Percentiles rank a stretch among this genome's conserved stretches.
Evolutionary conservation across 2,797 vertebrate species (phyloP).

Genomic region (Megalops cyprinoides): DNA sequence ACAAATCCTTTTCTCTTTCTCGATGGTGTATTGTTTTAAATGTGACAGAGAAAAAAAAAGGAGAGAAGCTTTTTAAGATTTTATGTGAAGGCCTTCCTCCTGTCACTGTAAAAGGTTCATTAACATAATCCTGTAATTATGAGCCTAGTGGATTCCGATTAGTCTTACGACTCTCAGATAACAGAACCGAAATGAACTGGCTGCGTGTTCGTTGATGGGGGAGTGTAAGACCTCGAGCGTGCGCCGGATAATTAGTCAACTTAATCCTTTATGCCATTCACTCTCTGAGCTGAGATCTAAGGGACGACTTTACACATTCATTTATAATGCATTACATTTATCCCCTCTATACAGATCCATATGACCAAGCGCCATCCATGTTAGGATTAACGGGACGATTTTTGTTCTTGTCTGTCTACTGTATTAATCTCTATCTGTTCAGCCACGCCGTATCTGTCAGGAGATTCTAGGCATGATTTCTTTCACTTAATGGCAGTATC

Average conservation of each 20-base stretch:
- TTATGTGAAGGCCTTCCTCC: too few species aligned
- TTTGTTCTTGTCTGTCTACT: neutral
- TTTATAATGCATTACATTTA: neutral
- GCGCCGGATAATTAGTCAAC: slow-evolving; percentile 41
- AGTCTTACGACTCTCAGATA: slow-evolving; percentile 1
- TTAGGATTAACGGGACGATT: too few species aligned
- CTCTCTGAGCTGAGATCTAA: too few species aligned
- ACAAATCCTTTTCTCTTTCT: too few species aligned
- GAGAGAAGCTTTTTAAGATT: too few species aligned
- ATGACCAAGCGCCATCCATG: too few species aligned
- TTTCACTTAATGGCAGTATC: too few species aligned
- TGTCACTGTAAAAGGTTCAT: too few species aligned
- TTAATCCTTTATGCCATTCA: neutral
- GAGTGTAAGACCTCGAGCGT: neutral
- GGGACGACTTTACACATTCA: neutral
- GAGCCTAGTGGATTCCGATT: slow-evolving; percentile 15
- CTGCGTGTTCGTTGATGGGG: slow-evolving; percentile 13
- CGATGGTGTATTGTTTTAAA: too few species aligned
- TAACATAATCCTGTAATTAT: slow-evolving; percentile 30
- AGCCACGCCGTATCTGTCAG: neutral
- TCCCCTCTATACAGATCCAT: too few species aligned
- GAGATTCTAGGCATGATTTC: too few species aligned
- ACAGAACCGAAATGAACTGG: neutral
- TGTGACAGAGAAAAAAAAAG: too few species aligned
- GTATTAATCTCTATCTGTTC: neutral